Conservation (phyloP, 2,113 vertebrate genomes). For the Psilopogon haemacephalus region DNA sequence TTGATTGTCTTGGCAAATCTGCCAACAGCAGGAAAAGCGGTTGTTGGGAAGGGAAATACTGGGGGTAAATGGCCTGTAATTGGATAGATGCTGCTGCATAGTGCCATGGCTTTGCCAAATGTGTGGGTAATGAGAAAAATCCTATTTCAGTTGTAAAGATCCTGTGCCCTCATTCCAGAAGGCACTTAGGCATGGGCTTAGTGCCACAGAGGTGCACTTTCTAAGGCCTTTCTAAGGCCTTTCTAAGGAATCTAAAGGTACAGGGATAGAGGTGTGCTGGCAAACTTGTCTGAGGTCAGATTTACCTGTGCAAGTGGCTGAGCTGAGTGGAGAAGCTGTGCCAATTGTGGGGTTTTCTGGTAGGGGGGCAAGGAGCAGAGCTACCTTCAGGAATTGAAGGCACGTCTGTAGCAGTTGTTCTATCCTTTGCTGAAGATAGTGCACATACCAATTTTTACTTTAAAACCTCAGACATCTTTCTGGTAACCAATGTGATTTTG, state of each 20-base stretch:
- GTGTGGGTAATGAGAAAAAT: neutral
- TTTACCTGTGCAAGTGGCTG: neutral
- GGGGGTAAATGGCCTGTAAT: slow-evolving; percentile 43
- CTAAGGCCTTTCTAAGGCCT: slow-evolving; percentile 6
- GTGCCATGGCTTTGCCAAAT: neutral
- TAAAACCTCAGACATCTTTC: neutral
- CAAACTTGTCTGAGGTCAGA: neutral
- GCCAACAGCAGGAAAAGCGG: slow-evolving; percentile 28
- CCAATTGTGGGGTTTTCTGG: neutral
- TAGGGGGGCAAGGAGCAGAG: neutral
- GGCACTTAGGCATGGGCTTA: slow-evolving; percentile 10
- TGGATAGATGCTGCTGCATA: slow-evolving; percentile 16
- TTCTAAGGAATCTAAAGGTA: neutral
- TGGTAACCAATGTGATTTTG: neutral
- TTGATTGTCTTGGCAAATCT: slow-evolving; percentile 59
- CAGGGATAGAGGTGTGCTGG: neutral
- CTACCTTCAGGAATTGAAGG: neutral
- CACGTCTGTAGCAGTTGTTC: neutral
- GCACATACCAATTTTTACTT: neutral
- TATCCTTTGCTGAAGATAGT: neutral
- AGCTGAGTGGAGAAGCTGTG: neutral
- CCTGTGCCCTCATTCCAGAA: slow-evolving; percentile 3
- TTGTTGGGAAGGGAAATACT: slow-evolving; percentile 42
- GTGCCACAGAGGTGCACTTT: neutral
- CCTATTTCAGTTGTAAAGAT: neutral